Conservation (phyloP, 2,113 vertebrate genomes). For the Heteronetta atricapilla region DNA sequence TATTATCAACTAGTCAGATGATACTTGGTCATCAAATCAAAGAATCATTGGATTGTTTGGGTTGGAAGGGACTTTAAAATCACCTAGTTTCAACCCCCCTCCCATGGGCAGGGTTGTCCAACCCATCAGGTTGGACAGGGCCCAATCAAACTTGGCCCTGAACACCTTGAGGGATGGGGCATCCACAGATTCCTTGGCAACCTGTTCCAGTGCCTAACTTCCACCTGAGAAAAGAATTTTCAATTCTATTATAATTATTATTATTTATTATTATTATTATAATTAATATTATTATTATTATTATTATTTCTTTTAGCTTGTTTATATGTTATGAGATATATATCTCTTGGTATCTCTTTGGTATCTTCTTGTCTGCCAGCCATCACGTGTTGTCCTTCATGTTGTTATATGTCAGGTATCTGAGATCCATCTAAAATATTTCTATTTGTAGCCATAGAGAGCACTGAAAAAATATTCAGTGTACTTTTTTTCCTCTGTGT, state of each 20-base stretch:
- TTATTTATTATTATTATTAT: not conserved
- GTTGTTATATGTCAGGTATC: not conserved
- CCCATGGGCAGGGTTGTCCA: too few relatives aligned
- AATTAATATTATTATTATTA: too few relatives aligned
- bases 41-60: too few relatives aligned
- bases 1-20: not conserved
- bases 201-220: too few relatives aligned
- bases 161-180: too few relatives aligned
- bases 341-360: not conserved
- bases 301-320: not conserved
- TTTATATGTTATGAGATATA: not conserved
- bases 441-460: not conserved
- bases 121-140: too few relatives aligned
- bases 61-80: too few relatives aligned
- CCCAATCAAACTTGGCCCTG: too few relatives aligned
- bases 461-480: not conserved
- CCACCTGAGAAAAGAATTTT: too few relatives aligned
- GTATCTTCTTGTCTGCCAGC: not conserved
- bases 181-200: too few relatives aligned
- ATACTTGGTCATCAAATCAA: not conserved
- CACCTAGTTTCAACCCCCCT: too few relatives aligned
- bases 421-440: not conserved
- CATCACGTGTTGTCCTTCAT: not conserved
- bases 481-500: not conserved
- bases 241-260: too few relatives aligned